Base-by-base conservation (phyloP, 2,113 vertebrate species). In the Podarcis raffonei region DNA sequence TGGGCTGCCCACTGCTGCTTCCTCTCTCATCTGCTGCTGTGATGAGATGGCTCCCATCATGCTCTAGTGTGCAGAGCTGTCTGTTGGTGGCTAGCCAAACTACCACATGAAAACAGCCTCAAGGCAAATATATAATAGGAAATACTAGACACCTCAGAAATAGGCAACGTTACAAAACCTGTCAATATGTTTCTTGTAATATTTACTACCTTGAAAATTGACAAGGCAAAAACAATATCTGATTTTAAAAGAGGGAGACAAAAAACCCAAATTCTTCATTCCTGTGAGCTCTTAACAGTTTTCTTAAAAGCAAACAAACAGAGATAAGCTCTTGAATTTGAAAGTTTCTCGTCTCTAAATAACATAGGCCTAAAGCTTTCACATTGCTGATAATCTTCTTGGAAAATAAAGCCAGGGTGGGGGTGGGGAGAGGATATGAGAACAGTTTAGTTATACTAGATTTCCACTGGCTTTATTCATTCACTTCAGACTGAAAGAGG, bases 381-480 rank as follows among this genome's bases (percentile, higher is more conserved):
- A 48, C 85, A 27, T 9, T 83, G 0, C 0, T 59, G 83, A 77
- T 89, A 83, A 82, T 30, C 13, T 69, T 35, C 23, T 78, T 87
- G 13, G 22, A 35, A 18, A 37, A 27, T 76, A 76, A 39, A 85
- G 48, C 48, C 48, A 53, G 48, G 48, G 48, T 53, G 9, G 32
- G 27, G 71, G 25, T 37, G 86, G 72, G 89, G 42, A 84, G 86
- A 53, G 89, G 81, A 1, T 71, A 4, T 39, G 89, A 90, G 87
- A 90, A 85, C 3, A 62, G 93, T 95, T 94, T 95, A 80, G 88
- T 85, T 84, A 96, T 84, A 15, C 86, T 88, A 89, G 92, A 72
- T 94, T 39, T 85, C 91, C 89, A 94, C 80, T 94, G 90, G 88
- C 83, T 92, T 22, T 88, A 94, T 89, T 96, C 62, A 89, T 95